These are phyloP conservation scores for Torymus texanus DNA, from an alignment of 2,888 invertebrate species.

Conservation along the genomic window DNA sequence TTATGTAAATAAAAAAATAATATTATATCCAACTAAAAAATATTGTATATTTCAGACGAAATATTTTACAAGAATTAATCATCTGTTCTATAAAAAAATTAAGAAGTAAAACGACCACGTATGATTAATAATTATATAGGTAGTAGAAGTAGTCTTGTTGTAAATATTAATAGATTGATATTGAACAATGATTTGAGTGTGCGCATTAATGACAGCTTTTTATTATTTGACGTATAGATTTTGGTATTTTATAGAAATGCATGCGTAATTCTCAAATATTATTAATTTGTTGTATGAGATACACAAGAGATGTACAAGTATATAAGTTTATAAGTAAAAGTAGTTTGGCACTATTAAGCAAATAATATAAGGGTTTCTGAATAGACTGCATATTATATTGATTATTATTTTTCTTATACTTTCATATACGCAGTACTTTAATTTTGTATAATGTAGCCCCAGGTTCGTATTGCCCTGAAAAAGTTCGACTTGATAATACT, in stretches of 20 bases:
- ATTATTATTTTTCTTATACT: too few species aligned
- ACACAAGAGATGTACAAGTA: too few species aligned
- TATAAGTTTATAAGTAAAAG: too few species aligned
- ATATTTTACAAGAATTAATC: not conserved
- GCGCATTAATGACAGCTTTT: too few species aligned
- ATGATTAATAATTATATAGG: slow-evolving; percentile 26
- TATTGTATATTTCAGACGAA: slow-evolving; percentile 24
- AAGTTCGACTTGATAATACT: slow-evolving; percentile 77
- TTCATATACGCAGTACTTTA: too few species aligned
- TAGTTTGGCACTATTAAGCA: too few species aligned
- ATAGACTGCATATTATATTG: too few species aligned
- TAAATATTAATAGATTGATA: not conserved
- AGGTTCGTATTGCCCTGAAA: slow-evolving; percentile 79
- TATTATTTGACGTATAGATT: too few species aligned
- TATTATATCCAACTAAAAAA: not conserved
- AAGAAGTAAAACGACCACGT: slow-evolving; percentile 6
- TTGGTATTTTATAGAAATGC: not conserved
- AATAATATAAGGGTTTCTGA: too few species aligned
- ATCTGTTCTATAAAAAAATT: not conserved
- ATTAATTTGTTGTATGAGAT: not conserved
- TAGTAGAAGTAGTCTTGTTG: slow-evolving; percentile 8
- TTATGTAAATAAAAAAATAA: too few species aligned
- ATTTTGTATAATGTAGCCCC: slow-evolving; percentile 74
- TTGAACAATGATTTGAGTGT: not conserved
- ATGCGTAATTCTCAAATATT: not conserved